Base-by-base conservation (phyloP, 2,113 vertebrate genomes). In the Amphilophus citrinellus region DNA sequence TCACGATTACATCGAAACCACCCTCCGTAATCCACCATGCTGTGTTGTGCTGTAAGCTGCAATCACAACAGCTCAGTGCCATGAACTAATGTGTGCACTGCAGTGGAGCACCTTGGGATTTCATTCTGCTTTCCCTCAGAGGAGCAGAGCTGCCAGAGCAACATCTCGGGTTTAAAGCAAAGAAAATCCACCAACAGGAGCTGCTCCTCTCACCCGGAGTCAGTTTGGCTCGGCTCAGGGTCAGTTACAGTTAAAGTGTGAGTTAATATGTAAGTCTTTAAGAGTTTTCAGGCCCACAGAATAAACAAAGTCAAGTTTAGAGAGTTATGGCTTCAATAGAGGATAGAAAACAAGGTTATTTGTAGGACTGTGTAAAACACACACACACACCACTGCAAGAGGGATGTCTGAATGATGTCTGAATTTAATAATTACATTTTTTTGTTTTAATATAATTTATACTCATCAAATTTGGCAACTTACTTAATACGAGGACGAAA, bases 211-310 rank as follows among this genome's bases (percentile, higher is more conserved):
- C 37, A 11, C 71, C 24, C 7, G 6, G 35, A 79, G 77, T 58
- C 35, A 0, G 20, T 80, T 57, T 20, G 66, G 22, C 47, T 66
- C 73, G 44, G 20, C 65, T 37, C 1, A 0, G n/a, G 39, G 56
- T 86, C 63, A 18, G 5, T 65, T 18, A 11, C 37, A 3, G 75
- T 84, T 90, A 60, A 76, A 15, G 22, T 81, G n/a, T 39, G 32
- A 56, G 82, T 92, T 93, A 89, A 92, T 93, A 63, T 65, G 89
- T 91, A 57, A 89, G 84, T 88, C 76, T 87, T 84, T 75, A 53
- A 85, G 63, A 82, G 27, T 61, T 81, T 82, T 61, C 65, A 56
- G 5, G 50, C 76, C 10, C n/a, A n/a, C 6, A 66, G 44, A 6
- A 10, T 50, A 79, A 83, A 87, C 73, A 91, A 85, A 80, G 76